Base-by-base conservation (phyloP, 92 coral and sea anemone genomes). In the Chrysogorgia sp. region DNA sequence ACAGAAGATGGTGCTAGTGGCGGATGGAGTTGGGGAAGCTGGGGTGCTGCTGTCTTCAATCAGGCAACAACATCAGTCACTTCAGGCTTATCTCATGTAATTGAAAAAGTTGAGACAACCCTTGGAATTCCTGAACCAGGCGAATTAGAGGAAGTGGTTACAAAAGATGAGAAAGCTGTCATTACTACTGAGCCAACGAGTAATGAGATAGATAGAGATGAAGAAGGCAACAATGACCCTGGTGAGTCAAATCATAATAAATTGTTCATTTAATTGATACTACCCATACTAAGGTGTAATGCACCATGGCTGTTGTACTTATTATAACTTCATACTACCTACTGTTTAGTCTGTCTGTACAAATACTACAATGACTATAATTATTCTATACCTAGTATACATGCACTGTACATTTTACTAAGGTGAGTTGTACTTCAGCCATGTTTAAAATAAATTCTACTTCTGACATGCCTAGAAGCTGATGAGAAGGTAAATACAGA, bases 81-180 rank as follows among this genome's bases (percentile, higher is more conserved):
- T 0, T 89, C 96, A 74, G 97, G 98, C 0, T 80, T 94, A 34
- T 85, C 98, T 3, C 90, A 92, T 28, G 92, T 94, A 35, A 87
- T 94, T 76, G 98, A 91, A 84, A 87, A 90, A 49, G 98, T 94
- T 12, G 98, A 94, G 75, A 83, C 92, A 53, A 82, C 97, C 40
- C 85, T 94, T 23, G 98, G 98, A 25, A 91, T 94, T 76, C 98
- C 97, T 58, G 98, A 94, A 61, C 98, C 98, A 1, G 89, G 88
- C 30, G 97, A 91, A 82, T 75, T 94, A 71, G 80, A 92, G 60
- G 88, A 92, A 63, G 97, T 89, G 24, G 17, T n/a, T 37, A 12
- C 64, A 33, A 71, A 58, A 40, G 96, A 86, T 30, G 98, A 94
- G 43, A 84, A 83, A 15, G 78, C 76, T 10, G 89, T 77, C 37